These are phyloP conservation scores for Ochropleura leucogaster DNA, from an alignment of 2,888 invertebrate genomes.

Conservation along the genomic window DNA sequence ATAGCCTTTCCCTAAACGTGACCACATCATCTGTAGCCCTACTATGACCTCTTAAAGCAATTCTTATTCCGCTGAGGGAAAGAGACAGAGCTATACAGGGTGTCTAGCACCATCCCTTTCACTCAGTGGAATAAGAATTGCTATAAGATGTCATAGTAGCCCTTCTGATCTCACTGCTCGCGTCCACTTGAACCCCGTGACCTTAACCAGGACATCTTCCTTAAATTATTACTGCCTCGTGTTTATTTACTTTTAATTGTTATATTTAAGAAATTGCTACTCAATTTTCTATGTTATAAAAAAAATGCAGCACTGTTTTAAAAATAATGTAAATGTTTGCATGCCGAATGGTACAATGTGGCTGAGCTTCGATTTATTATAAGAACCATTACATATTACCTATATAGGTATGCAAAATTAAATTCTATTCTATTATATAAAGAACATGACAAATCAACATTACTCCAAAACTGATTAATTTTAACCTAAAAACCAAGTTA, in stretches of 20 bases:
- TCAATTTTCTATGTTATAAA: not conserved
- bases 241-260: not conserved
- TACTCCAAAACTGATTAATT: not conserved
- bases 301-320: not conserved
- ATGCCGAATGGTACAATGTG: no score
- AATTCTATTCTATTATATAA: not conserved
- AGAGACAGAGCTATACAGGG: no score
- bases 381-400: no score
- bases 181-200: not conserved
- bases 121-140: no score
- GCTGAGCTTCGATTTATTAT: no score
- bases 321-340: no score
- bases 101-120: no score
- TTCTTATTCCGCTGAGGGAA: no score
- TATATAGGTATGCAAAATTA: not conserved
- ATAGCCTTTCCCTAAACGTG: not conserved
- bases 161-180: no score
- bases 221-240: not conserved
- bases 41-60: no score
- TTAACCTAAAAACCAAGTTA: not conserved
- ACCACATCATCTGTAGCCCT: not conserved
- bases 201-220: not conserved
- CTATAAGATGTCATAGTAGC: no score
- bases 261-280: not conserved
- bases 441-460: not conserved